A percentile compares a stretch with the other conserved stretches of the same genome.
Conservation (phyloP, 2,113 vertebrate species). For the Caracal caracal region DNA sequence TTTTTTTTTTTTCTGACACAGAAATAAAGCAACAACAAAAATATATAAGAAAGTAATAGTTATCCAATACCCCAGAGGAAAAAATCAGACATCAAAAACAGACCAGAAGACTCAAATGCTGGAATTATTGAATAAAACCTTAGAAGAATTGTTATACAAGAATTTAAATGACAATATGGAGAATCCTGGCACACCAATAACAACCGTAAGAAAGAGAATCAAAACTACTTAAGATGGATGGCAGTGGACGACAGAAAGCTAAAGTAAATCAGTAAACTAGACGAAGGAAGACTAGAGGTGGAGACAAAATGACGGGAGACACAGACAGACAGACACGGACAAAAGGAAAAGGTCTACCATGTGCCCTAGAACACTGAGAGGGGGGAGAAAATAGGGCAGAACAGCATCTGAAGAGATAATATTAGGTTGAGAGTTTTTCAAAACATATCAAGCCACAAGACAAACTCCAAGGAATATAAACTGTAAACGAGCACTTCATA, state of each 20-base stretch:
- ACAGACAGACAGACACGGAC: neutral
- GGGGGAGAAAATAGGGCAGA: neutral
- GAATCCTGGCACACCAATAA: neutral
- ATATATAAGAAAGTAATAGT: neutral
- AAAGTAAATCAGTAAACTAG: neutral
- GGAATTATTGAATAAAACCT: neutral
- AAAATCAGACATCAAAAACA: neutral
- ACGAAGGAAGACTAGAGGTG: neutral
- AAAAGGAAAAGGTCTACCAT: neutral
- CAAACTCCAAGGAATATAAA: neutral
- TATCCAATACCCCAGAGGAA: neutral
- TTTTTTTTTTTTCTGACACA: neutral
- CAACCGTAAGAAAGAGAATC: neutral
- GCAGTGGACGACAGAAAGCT: neutral
- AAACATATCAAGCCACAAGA: neutral
- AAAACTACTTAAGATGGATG: neutral
- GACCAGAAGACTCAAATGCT: neutral
- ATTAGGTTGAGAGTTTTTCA: neutral
- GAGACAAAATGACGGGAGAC: neutral
- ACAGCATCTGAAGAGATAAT: neutral
- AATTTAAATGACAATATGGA: neutral
- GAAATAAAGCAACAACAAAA: neutral
- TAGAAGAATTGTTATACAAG: neutral
- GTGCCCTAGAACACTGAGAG: neutral
- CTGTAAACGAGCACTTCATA: neutral